Evolutionary conservation across 2,113 vertebrate species (phyloP).

Genomic region (Osmerus eperlanus): DNA sequence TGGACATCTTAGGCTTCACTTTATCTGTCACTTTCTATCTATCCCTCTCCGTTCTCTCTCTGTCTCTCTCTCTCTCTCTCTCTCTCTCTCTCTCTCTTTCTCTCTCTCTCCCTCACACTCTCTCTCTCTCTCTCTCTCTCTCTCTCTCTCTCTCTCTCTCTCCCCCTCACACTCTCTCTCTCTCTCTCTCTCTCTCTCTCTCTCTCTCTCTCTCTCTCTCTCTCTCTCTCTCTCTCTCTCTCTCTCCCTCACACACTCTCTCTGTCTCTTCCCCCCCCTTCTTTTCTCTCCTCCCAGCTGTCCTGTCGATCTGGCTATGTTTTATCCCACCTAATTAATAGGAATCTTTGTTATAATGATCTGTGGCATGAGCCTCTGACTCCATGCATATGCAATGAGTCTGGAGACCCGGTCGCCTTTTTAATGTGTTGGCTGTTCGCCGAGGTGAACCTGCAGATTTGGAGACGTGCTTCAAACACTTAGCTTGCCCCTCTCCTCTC

Average conservation of each 20-base stretch:
- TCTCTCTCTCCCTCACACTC: slow-evolving; percentile 44
- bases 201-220: slow-evolving; percentile 47
- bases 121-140: slow-evolving; percentile 47
- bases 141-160: slow-evolving; percentile 34
- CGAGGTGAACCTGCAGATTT: neutral
- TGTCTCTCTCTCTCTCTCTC: neutral
- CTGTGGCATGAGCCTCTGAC: slow-evolving; percentile 66
- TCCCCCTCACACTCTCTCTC: neutral
- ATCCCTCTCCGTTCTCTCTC: neutral
- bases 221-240: slow-evolving; percentile 45
- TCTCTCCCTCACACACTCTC: slow-evolving; percentile 47
- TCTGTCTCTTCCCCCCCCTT: slow-evolving; percentile 23
- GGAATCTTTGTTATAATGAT: slow-evolving; percentile 79
- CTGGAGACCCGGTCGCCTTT: slow-evolving; percentile 58
- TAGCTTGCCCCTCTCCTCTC: slow-evolving; percentile 1
- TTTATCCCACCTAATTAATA: slow-evolving; percentile 77
- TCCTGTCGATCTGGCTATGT: slow-evolving; percentile 70
- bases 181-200: slow-evolving; percentile 33
- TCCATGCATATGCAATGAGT: slow-evolving; percentile 73
- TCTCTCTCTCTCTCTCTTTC: neutral
- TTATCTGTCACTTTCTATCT: slow-evolving; percentile 5
- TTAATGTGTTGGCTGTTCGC: slow-evolving; percentile 54
- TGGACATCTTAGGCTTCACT: neutral
- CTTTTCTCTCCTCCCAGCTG: slow-evolving; percentile 62
- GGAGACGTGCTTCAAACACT: slow-evolving; percentile 25